Evolutionary conservation across 2,888 invertebrate genomes (phyloP), one percentile per base, ranked within the genome.

Genomic region (Allygus modestus): DNA sequence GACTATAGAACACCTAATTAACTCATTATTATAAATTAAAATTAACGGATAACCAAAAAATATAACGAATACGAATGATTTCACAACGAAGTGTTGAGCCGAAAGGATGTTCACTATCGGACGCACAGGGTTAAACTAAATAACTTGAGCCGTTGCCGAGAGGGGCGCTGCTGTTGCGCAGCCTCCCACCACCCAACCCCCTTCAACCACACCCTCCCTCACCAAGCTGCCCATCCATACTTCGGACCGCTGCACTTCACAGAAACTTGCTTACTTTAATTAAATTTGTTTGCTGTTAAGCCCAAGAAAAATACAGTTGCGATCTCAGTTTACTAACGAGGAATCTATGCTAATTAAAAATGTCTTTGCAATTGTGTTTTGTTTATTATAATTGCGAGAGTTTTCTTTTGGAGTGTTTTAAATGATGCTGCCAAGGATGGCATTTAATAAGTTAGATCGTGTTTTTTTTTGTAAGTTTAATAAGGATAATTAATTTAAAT

Each of bases 261-360:
- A 65, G 65, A 26, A 65, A 65, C 65, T 54, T 54, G 20, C 54
- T 54, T 54, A 54, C 23, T 65, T 65, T 65, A 65, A 65, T 65
- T 65, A 65, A 65, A 65, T 65, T 65, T 65, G 65, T 65, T 65
- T 31, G 28, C 2, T 65, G 65, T 65, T 28, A 65, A 31, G 65
- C 26, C 31, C 31, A 23, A 2, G 51, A 58, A 58, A 58, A 58
- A 58, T 58, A 65, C 65, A 65, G 31, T 23, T 11, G 2, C 28
- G 20, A 31, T 65, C 65, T 65, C 65, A 65, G 28, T 65, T 65
- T 54, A 20, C 54, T 15, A 23, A 65, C 65, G 15, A 65, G 65
- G 28, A 65, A 31, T 28, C 28, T 28, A 28, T 65, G 65, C 28
- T 65, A 65, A 65, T 65, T 65, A 65, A 65, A 65, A 65, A 65